phyloP scores from a whole-genome alignment of 2,113 vertebrate genomes.

The Ptilorrhoa leucosticta region DNA sequence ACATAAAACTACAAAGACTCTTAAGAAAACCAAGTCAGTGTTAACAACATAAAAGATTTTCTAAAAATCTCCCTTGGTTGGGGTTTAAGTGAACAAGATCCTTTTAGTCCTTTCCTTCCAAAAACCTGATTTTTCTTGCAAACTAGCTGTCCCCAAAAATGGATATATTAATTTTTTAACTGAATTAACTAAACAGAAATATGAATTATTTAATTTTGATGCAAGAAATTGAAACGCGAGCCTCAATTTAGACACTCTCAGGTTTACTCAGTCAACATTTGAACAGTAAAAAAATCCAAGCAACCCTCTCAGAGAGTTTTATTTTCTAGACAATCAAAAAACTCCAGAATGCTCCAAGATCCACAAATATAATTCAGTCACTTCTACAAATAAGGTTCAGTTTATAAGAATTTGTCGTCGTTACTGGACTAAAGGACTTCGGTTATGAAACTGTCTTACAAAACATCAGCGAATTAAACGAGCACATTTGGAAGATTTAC shows the following conservation, averaged over 20 bases:
- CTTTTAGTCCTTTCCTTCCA: background rate
- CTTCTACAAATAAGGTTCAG: background rate
- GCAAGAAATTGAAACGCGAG: background rate
- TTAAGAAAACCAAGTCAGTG: background rate
- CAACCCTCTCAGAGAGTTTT: slow-evolving; percentile 48
- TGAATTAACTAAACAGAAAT: background rate
- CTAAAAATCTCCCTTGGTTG: background rate
- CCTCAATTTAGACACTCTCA: background rate
- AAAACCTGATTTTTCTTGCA: background rate
- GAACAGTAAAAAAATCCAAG: background rate
- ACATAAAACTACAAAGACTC: background rate
- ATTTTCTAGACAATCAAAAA: slow-evolving; percentile 50
- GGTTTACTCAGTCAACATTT: background rate
- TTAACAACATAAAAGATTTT: background rate
- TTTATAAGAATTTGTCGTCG: background rate
- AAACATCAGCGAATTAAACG: slow-evolving; percentile 23
- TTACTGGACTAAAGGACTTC: slow-evolving; percentile 30
- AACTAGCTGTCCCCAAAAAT: background rate
- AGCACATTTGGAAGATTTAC: slow-evolving; percentile 13
- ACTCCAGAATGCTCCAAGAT: slow-evolving; percentile 29
- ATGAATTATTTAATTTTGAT: background rate
- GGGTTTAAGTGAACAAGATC: background rate
- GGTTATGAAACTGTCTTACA: slow-evolving; percentile 45
- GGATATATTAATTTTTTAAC: background rate
- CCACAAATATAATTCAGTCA: slow-evolving; percentile 20